Evolutionary conservation across 1,140 invertebrate species (phyloP), one percentile per base, ranked within the genome.

Genomic region (Caerostris darwini): DNA sequence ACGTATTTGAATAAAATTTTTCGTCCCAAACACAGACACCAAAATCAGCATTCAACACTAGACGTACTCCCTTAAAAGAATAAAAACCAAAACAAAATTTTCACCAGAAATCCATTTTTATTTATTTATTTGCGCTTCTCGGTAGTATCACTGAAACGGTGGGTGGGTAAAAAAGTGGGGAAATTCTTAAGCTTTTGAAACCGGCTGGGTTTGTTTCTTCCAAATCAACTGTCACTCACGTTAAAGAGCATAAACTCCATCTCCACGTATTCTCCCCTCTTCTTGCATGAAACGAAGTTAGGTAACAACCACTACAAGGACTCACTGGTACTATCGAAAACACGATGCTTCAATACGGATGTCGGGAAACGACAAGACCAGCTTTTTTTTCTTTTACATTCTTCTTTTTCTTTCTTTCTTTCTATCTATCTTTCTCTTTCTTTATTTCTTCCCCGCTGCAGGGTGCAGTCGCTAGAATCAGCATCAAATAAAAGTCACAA

Each of bases 151-250:
- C 56, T 14, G 12, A 19, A 10, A 92, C 50, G 89, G 57, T 7
- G 58, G 71, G 69, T 4, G 53, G 69, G 53, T 57, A 50, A 64
- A 89, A 58, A 82, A 89, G 14, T 61, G 12, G 19, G 53, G 54
- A 69, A 34, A 50, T 61, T 87, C 61, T 64, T 77, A 85, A 56
- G 85, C 58, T 89, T 86, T 88, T 88, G 92, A 93, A 69, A 86
- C 77, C 67, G 82, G 67, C 59, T 64, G 67, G 93, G 86, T 94
- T 71, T 94, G 93, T 94, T 94, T 90, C 77, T 90, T 90, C 82
- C 88, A 90, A 90, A 94, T 94, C 93, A 94, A 83, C 87, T 94
- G 93, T 94, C 93, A 94, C 87, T 94, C 93, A 94, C 59, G n/a
- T 56, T 94, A 82, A 94, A 94, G 61, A 90, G 77, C 81, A 94